Evolutionary conservation across 2,113 vertebrate genomes (phyloP).

Genomic region (Salvator merianae): DNA sequence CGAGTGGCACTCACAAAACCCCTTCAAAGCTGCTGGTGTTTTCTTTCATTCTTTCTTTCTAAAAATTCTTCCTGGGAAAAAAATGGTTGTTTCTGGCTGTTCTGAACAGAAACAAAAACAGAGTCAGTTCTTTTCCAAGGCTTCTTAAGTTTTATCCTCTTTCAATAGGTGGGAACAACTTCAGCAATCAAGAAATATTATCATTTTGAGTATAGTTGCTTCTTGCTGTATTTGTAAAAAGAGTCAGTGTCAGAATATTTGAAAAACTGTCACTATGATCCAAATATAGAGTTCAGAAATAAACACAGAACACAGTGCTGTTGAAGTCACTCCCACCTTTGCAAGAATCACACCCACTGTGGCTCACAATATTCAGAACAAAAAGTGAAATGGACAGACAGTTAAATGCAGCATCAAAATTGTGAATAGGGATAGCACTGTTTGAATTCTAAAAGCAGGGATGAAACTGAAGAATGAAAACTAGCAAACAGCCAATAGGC

Average conservation of each 20-base stretch:
- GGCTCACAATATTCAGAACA: no score
- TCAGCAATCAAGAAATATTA: not conserved
- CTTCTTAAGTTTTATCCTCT: slow-evolving; percentile 17
- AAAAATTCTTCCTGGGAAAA: not conserved
- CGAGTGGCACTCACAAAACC: not conserved
- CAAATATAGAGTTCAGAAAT: not conserved
- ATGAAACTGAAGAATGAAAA: not conserved
- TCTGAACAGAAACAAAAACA: not conserved
- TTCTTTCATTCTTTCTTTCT: no score
- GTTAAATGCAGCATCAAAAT: not conserved
- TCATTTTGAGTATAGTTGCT: not conserved
- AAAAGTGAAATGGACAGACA: not conserved
- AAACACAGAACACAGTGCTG: not conserved
- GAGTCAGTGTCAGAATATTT: not conserved
- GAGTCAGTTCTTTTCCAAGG: not conserved
- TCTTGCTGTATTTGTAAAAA: not conserved
- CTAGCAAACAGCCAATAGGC: not conserved
- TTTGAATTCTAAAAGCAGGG: not conserved
- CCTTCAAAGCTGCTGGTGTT: not conserved
- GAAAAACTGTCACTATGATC: not conserved
- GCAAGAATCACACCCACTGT: not conserved
- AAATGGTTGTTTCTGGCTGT: not conserved
- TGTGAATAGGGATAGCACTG: not conserved
- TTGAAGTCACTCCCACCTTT: not conserved
- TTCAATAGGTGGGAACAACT: not conserved